Conservation (phyloP, 2,113 vertebrate species). For the Daphoenositta chrysoptera region DNA sequence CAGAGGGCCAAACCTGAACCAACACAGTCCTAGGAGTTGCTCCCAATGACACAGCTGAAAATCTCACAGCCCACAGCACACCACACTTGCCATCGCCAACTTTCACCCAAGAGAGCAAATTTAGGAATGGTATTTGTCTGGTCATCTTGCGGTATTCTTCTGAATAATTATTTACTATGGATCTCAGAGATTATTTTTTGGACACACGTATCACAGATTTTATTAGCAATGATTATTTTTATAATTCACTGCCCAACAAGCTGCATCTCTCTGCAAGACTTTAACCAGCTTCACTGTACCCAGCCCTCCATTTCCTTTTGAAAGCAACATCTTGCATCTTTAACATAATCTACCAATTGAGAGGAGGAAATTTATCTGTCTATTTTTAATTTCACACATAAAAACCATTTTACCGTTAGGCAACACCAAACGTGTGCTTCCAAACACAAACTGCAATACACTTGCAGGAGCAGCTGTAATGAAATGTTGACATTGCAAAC, state of each 20-base stretch:
- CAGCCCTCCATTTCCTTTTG: background rate
- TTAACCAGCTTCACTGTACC: background rate
- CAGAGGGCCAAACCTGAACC: background rate
- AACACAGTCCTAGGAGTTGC: fast-evolving
- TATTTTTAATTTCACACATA: background rate
- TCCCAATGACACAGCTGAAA: background rate
- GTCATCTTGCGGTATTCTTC: background rate
- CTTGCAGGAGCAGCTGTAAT: background rate
- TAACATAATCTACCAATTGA: background rate
- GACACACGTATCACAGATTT: background rate
- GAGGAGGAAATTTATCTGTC: background rate
- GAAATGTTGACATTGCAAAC: background rate
- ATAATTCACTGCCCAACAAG: background rate
- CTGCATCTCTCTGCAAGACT: background rate
- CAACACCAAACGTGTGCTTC: background rate
- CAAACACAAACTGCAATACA: background rate
- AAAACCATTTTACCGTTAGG: background rate
- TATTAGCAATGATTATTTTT: background rate
- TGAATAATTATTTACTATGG: background rate
- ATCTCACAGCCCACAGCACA: background rate
- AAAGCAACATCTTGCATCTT: background rate
- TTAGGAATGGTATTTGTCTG: background rate
- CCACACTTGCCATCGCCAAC: background rate
- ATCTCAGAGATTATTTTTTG: background rate
- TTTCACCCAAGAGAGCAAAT: background rate